Evolutionary conservation across 2,888 invertebrate genomes (phyloP), one percentile per base, ranked within the genome.

Genomic region (Ornithoptera priamus): DNA sequence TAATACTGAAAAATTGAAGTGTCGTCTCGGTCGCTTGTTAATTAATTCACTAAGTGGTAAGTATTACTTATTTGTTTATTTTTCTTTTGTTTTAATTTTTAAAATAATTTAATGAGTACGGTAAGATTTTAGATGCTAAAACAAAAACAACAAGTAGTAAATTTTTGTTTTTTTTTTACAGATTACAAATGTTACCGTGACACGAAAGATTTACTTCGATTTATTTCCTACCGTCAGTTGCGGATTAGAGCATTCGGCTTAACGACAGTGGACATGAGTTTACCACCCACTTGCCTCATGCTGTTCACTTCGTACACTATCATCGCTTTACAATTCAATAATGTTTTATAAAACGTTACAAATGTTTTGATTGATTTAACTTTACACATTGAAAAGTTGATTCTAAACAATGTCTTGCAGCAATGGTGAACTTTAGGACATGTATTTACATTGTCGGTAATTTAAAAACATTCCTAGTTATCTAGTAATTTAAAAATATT

Each of bases 291-390:
- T 0, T 79, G 79, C 39, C 70, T 86, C 2, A 77, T 82, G 22
- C 75, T 86, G 59, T 81, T 85, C 69, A 81, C 81, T 2, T 79
- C 86, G 0, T 85, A 87, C 69, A 83, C 86, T 4, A 80, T 86
- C 3, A 83, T 85, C 5, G 79, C 81, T 0, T 67, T 87, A 53
- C 88, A 87, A 71, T 83, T 85, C 53, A 85, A 84, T 65, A 85
- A 85, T 65, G 75, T 86, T 0, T 42, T 85, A 2, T 81, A 76
- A 58, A 58, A 4, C 8, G 15, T 36, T 2, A 4, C 15, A 17
- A 15, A 17, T 15, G 15, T 17, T 15, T 46, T 46, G 3, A 42
- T 7, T 12, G 42, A 10, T 10, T 0, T 42, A 42, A 8, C 12
- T 42, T 42, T 12, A 17, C 46, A 46, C 15, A 12, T 12, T 15